These are phyloP conservation scores for Cercopithecus mona DNA, from an alignment of 2,113 vertebrate species.

Conservation along the genomic window DNA sequence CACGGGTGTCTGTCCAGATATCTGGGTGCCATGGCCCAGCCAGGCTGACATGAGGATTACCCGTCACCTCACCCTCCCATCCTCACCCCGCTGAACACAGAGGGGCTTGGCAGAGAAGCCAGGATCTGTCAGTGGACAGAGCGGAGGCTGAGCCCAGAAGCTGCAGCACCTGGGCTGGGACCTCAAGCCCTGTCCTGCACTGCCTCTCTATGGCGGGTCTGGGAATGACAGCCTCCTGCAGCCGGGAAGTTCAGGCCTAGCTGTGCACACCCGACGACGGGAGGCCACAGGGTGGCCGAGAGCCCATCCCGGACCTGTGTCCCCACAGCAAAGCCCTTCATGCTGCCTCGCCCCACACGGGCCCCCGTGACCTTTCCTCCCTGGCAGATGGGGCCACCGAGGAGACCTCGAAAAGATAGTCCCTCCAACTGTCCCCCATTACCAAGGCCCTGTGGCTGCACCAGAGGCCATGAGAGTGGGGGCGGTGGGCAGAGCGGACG, in stretches of 20 bases:
- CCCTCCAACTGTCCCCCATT: too few species aligned
- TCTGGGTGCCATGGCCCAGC: not conserved
- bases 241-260: not conserved
- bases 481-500: too few species aligned
- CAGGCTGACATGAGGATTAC: not conserved
- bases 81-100: not conserved
- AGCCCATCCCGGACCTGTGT: not conserved
- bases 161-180: not conserved
- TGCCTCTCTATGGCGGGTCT: not conserved
- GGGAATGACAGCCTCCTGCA: not conserved
- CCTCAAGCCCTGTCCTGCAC: not conserved
- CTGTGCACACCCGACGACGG: too few species aligned
- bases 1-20: not conserved
- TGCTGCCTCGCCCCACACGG: too few species aligned
- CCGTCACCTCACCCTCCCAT: not conserved
- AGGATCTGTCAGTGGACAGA: not conserved
- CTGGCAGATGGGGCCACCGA: not conserved
- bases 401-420: too few species aligned
- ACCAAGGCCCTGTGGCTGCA: not conserved
- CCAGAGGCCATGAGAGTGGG: too few species aligned
- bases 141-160: not conserved
- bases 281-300: not conserved
- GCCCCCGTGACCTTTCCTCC: too few species aligned
- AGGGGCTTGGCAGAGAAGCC: not conserved
- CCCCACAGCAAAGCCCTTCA: not conserved